These are phyloP conservation scores for Toxotes lorentzi DNA, from an alignment of 2,797 vertebrate genomes.

Conservation along the genomic window DNA sequence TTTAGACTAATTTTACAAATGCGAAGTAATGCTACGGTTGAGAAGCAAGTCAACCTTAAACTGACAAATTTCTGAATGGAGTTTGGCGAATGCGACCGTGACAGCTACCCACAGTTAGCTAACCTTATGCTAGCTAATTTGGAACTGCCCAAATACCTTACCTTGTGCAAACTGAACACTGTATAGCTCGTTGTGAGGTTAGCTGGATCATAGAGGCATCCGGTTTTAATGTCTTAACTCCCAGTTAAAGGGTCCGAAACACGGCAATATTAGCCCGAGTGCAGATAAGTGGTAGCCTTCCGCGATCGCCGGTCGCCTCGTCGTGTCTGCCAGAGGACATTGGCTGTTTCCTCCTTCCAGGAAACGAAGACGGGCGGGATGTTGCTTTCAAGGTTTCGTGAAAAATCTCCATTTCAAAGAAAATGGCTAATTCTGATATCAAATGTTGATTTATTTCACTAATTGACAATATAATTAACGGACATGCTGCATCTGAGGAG, in stretches of 20 bases:
- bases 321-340: slow-evolving; percentile 19
- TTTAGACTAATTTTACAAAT: rapidly evolving
- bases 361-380: slow-evolving; percentile 36
- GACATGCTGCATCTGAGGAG: too few species aligned
- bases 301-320: slow-evolving; percentile 31
- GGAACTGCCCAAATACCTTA: slow-evolving; percentile 48
- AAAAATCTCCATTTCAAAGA: not conserved
- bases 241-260: slow-evolving; percentile 36
- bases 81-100: slow-evolving; percentile 20
- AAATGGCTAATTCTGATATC: not conserved
- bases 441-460: not conserved
- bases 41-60: slow-evolving; percentile 27
- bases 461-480: not conserved
- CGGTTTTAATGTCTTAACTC: slow-evolving; percentile 47
- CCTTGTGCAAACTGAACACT: slow-evolving; percentile 76
- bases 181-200: slow-evolving; percentile 61
- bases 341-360: slow-evolving; percentile 56
- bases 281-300: slow-evolving; percentile 6
- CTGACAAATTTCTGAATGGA: slow-evolving; percentile 31
- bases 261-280: slow-evolving; percentile 9
- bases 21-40: rapidly evolving
- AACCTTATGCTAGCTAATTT: slow-evolving; percentile 37
- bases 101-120: slow-evolving; percentile 49
- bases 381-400: slow-evolving; percentile 60
- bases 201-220: slow-evolving; percentile 83